Evolutionary conservation across 1,140 invertebrate species (phyloP).

Genomic region (Calycopis cecrops): DNA sequence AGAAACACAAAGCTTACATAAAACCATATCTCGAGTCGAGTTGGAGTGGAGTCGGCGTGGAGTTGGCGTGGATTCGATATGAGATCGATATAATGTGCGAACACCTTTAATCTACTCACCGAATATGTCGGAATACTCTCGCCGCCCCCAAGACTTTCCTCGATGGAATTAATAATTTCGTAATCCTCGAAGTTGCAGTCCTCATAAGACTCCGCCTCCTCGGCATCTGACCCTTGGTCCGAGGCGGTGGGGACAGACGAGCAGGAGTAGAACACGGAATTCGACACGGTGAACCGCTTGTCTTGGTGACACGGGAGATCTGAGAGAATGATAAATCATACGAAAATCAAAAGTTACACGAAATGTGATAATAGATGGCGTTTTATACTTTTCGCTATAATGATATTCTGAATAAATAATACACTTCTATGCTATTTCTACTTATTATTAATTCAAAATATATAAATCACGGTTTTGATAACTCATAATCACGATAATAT

Average conservation of each 20-base stretch:
- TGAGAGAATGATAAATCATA: conserved; percentile 25
- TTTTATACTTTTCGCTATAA: too few relatives aligned
- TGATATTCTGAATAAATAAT: too few relatives aligned
- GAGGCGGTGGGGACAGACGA: neutral
- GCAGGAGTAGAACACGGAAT: conserved; percentile 47
- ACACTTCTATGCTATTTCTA: too few relatives aligned
- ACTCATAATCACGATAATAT: too few relatives aligned
- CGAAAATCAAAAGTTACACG: neutral
- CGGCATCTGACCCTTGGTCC: conserved; percentile 33
- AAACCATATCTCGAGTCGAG: too few relatives aligned
- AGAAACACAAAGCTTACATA: too few relatives aligned
- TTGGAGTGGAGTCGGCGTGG: too few relatives aligned
- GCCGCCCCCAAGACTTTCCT: conserved; percentile 34
- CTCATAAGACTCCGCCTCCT: conserved; percentile 48
- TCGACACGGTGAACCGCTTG: conserved; percentile 42
- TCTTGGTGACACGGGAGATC: conserved; percentile 61
- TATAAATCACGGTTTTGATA: too few relatives aligned
- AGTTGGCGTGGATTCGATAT: too few relatives aligned
- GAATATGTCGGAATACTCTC: conserved; percentile 22
- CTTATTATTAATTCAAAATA: too few relatives aligned
- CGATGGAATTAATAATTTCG: conserved; percentile 43
- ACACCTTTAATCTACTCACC: conserved; percentile 28
- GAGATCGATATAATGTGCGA: too few relatives aligned
- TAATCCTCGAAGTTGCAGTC: conserved; percentile 58
- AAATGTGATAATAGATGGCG: too few relatives aligned